Conservation (phyloP, 2,113 vertebrate species). For the Barbus barbus region DNA sequence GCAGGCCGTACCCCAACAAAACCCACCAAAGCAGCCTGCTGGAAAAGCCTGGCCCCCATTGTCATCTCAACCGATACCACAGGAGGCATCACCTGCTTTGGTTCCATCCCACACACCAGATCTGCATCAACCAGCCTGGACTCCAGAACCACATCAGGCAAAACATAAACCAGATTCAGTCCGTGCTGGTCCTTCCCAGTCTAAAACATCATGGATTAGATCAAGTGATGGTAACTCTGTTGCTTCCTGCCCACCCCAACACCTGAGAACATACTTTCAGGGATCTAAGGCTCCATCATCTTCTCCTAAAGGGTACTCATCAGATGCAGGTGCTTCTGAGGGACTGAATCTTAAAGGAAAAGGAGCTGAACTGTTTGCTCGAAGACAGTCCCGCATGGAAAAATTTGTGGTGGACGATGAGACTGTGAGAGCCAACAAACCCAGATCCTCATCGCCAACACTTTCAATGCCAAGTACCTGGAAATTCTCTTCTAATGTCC, state of each 20-base stretch:
- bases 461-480: constrained; percentile 88
- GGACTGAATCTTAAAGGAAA: constrained; percentile 82
- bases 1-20: constrained; percentile 67
- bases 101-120: constrained; percentile 59
- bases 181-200: constrained; percentile 62
- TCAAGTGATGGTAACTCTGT: constrained; percentile 71
- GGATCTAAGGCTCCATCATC: constrained; percentile 70
- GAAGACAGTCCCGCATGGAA: constrained; percentile 93
- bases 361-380: constrained; percentile 90
- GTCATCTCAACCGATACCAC: constrained; percentile 60
- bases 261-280: constrained; percentile 64
- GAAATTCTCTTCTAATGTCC: constrained; percentile 96
- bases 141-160: constrained; percentile 60
- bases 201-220: constrained; percentile 71
- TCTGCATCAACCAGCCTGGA: constrained; percentile 58
- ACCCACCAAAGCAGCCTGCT: constrained; percentile 64
- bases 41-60: constrained; percentile 60
- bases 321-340: constrained; percentile 68
- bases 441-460: constrained; percentile 83
- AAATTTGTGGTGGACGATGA: constrained; percentile 91
- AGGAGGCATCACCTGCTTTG: constrained; percentile 58
- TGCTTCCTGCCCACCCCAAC: constrained; percentile 76
- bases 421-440: constrained; percentile 83
- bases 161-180: constrained; percentile 58
- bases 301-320: constrained; percentile 61